These are phyloP conservation scores for Acanthis flammea DNA, from an alignment of 2,797 vertebrate genomes.

Conservation along the genomic window DNA sequence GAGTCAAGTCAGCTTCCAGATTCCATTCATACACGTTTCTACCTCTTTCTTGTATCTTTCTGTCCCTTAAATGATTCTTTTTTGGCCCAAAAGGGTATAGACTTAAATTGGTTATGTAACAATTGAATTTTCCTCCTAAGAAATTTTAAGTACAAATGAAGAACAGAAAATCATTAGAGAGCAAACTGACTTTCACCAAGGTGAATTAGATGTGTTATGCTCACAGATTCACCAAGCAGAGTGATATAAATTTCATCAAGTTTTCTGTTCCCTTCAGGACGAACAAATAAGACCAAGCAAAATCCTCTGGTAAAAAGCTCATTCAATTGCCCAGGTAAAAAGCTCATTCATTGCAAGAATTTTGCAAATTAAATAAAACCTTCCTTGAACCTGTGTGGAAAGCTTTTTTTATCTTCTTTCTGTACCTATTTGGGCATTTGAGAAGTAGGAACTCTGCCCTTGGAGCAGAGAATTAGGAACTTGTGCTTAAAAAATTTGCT, in stretches of 20 bases:
- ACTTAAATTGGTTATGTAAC: not conserved
- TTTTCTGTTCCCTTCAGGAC: not conserved
- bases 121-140: slow-evolving; percentile 1
- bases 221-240: not conserved
- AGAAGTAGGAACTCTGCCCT: not conserved
- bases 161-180: not conserved
- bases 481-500: not conserved
- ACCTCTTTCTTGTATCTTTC: not conserved
- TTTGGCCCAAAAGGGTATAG: not conserved
- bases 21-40: not conserved
- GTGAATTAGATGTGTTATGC: not conserved
- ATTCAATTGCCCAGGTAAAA: not conserved
- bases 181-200: not conserved
- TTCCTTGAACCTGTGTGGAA: not conserved
- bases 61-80: not conserved
- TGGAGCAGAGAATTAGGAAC: not conserved
- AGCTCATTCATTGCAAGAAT: not conserved
- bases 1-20: not conserved
- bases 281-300: not conserved
- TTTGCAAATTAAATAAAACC: not conserved
- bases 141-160: not conserved
- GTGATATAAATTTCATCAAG: not conserved
- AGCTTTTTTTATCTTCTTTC: not conserved
- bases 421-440: not conserved
- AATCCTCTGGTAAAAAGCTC: not conserved